Conservation (phyloP, 2,797 vertebrate genomes). For the Botia kubotai region DNA sequence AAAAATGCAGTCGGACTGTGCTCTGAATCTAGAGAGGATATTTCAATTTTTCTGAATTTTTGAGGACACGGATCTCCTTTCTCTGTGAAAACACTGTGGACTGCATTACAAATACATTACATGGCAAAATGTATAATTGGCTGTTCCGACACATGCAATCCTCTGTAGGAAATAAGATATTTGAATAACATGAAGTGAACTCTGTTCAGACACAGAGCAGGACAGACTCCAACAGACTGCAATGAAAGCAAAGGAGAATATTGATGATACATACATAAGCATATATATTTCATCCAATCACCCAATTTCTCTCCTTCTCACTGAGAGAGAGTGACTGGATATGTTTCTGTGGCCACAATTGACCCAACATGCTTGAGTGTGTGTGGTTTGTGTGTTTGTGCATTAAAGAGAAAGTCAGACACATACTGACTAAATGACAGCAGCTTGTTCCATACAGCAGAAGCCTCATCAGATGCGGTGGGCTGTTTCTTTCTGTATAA, state of each 20-base stretch:
- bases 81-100: conserved; percentile 7
- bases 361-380: no score
- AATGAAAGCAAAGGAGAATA: conserved; percentile 49
- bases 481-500: conserved; percentile 36
- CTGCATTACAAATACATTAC: conserved; percentile 21
- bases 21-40: neutral
- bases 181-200: conserved; percentile 9
- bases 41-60: neutral
- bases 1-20: neutral
- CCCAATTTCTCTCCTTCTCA: no score
- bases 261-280: neutral
- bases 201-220: conserved; percentile 9
- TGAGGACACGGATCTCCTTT: conserved; percentile 2
- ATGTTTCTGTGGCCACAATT: no score
- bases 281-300: no score
- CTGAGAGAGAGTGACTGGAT: no score
- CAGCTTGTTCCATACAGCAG: no score
- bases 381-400: neutral
- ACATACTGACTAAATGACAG: conserved; percentile 24
- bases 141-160: neutral
- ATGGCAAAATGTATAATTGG: conserved; percentile 7
- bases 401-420: neutral
- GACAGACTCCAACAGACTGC: conserved; percentile 3
- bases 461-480: conserved; percentile 24
- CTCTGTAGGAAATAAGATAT: conserved; percentile 11